Conservation (phyloP, 2,888 invertebrate genomes). For the Geotrupes spiniger region DNA sequence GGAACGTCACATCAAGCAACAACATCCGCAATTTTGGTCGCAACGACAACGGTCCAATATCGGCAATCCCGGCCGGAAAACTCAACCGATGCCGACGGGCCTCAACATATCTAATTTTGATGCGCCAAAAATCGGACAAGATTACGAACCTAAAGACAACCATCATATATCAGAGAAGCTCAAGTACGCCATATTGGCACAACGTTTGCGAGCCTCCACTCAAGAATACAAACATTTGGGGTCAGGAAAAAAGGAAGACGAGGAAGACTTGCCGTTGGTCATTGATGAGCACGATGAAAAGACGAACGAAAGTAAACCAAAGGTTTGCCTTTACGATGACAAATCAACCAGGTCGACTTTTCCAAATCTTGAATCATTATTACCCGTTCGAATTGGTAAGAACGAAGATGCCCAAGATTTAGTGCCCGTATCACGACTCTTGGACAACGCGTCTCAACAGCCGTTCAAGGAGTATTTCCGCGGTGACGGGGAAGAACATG, state of each 20-base stretch:
- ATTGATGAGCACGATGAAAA: conserved; percentile 63
- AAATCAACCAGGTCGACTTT: conserved; percentile 29
- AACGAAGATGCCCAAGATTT: conserved; percentile 62
- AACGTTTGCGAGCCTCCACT: conserved; percentile 58
- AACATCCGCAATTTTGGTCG: conserved; percentile 88
- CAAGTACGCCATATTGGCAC: conserved; percentile 74
- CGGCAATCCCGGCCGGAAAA: conserved; percentile 53
- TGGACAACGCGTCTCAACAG: conserved; percentile 69
- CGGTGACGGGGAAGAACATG: conserved; percentile 52
- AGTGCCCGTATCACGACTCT: conserved; percentile 72
- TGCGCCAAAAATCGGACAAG: conserved; percentile 40
- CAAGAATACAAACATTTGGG: conserved; percentile 34
- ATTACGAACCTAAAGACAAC: conserved; percentile 33
- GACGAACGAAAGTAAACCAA: conserved; percentile 25
- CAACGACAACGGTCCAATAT: conserved; percentile 67
- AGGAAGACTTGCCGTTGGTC: conserved; percentile 62
- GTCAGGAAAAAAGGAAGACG: conserved; percentile 60
- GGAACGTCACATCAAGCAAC: conserved; percentile 92
- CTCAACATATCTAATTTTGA: conserved; percentile 38
- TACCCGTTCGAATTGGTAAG: conserved; percentile 33
- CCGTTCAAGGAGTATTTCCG: conserved; percentile 66
- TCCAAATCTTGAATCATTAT: conserved; percentile 29
- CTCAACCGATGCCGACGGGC: conserved; percentile 32
- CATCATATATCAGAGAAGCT: conserved; percentile 63
- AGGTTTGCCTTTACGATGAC: conserved; percentile 14